phyloP scores from a whole-genome alignment of 2,888 invertebrate species.

The Gortyna flavago region DNA sequence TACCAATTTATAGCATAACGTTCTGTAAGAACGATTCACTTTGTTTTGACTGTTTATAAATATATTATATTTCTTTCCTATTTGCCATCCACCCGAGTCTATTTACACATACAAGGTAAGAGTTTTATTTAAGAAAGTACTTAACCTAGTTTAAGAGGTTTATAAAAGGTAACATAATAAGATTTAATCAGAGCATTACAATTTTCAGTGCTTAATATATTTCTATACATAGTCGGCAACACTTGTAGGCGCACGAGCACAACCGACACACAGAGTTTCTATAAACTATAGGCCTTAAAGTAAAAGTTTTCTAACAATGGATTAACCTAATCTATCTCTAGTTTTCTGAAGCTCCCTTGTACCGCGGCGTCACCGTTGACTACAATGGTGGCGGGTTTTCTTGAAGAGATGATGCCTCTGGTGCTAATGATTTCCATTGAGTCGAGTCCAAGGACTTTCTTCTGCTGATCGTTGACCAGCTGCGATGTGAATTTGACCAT shows the following conservation, averaged over 20 bases:
- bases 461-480: slow-evolving; percentile 90
- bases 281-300: slow-evolving; percentile 26
- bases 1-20: background rate
- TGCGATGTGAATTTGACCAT: slow-evolving; percentile 93
- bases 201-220: slow-evolving; percentile 54
- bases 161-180: slow-evolving; percentile 22
- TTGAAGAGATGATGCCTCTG: slow-evolving; percentile 86
- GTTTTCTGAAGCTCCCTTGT: slow-evolving; percentile 92
- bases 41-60: background rate
- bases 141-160: slow-evolving; percentile 20
- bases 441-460: slow-evolving; percentile 90
- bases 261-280: slow-evolving; percentile 27
- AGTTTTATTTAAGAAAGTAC: slow-evolving; percentile 17
- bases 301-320: slow-evolving; percentile 33
- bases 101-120: slow-evolving; percentile 15
- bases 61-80: background rate
- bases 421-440: slow-evolving; percentile 92
- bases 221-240: slow-evolving; percentile 22
- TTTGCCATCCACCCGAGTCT: slow-evolving; percentile 29
- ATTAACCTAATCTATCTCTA: slow-evolving; percentile 91
- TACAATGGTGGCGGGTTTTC: slow-evolving; percentile 74
- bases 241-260: slow-evolving; percentile 5
- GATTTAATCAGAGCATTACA: slow-evolving; percentile 24
- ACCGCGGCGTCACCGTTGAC: slow-evolving; percentile 78
- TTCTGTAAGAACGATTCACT: background rate